Percentiles rank a stretch among this genome's conserved stretches.
phyloP scores from a whole-genome alignment of 2,113 vertebrate genomes.

The Ictalurus punctatus region DNA sequence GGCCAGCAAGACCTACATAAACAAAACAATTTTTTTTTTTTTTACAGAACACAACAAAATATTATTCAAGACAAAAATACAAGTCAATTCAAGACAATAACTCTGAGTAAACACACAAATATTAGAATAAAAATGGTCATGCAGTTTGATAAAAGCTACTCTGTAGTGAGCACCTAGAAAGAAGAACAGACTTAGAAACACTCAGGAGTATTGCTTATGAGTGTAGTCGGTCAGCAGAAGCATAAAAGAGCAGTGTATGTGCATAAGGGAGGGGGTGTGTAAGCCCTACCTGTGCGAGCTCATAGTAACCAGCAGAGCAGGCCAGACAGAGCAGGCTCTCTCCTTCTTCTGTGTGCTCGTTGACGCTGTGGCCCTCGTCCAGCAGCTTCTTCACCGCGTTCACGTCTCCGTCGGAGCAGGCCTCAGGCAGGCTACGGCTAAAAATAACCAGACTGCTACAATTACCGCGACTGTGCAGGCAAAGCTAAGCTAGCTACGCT shows the following conservation, averaged over 20 bases:
- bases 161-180: background rate
- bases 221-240: background rate
- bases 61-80: background rate
- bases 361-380: constrained; percentile 96
- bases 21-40: too few species aligned
- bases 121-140: background rate
- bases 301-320: constrained; percentile 97
- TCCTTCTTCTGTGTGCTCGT: constrained; percentile 97
- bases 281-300: constrained; percentile 90
- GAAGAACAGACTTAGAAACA: constrained; percentile 6
- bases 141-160: background rate
- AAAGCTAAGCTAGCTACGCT: constrained; percentile 61
- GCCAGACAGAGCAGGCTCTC: constrained; percentile 96
- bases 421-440: constrained; percentile 98
- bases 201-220: background rate
- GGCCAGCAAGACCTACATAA: constrained; percentile 86
- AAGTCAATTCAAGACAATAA: background rate
- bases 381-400: constrained; percentile 96
- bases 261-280: constrained; percentile 45
- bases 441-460: constrained; percentile 86
- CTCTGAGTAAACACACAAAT: background rate
- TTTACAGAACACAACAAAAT: background rate
- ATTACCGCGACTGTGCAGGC: constrained; percentile 81
- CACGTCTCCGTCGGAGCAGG: constrained; percentile 97
- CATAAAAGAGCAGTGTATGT: constrained; percentile 20